Evolutionary conservation across 30 jellyfish, hydroid and myxozoan genomes (phyloP), one percentile per base, ranked within the genome.

Genomic region (Turritopsis rubra): DNA sequence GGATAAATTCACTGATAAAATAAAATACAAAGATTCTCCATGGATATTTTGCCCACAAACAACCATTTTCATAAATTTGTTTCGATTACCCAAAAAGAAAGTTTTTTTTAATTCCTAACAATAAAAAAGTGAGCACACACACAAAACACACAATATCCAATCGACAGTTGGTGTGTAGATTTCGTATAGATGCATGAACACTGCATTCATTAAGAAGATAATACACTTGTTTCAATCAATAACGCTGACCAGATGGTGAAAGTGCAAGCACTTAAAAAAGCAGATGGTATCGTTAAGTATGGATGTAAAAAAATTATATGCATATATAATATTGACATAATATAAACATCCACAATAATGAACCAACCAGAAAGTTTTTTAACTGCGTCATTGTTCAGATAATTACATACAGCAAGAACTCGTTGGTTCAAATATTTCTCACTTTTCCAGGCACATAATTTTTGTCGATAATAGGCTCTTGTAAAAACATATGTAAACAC

Each of bases 401-500:
- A 3, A 41, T 3, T 41, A 41, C 60, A 41, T 41, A 41, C 60
- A 41, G 60, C 60, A 41, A 3, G 60, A 41, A 41, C 60, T 3
- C 60, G 13, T 13, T 68, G 31, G 81, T 20, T 83, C 75, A 92
- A 60, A 27, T 83, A 78, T 87, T 93, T 83, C 96, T 28, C 80
- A 92, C 90, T 87, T 92, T 92, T 28, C 98, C 98, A 30, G 98
- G 98, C 16, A 92, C 98, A 68, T 92, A 92, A 82, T 88, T 92
- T 75, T 88, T 92, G 84, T 92, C 98, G 75, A 92, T 88, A 22
- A 92, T 92, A 28, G 95, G 90, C 84, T 92, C 98, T 75, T 87
- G 96, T 16, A 92, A 90, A 85, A 92, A 92, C 96, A 92, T 92
- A 81, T 92, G 98, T 65, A 92, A 75, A 30, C 96, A 88, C 23